A percentile compares a stretch with the other conserved stretches of the same genome.
Evolutionary conservation across 1,140 invertebrate species (phyloP).

Genomic region (Brachionus angularis): DNA sequence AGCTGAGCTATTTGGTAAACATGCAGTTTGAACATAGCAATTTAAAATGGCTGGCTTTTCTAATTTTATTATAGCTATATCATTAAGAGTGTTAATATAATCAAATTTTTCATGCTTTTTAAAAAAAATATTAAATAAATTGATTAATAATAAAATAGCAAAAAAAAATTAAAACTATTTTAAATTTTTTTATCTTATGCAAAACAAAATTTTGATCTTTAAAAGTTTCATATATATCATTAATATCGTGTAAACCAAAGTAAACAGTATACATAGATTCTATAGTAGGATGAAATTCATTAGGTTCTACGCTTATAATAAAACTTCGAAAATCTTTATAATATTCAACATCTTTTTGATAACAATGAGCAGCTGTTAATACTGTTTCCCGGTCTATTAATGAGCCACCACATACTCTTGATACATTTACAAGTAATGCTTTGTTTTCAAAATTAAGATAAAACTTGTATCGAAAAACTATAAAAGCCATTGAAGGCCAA

Average conservation of each 20-base stretch:
- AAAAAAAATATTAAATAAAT: no score
- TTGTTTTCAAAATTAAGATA: background rate
- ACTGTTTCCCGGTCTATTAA: background rate
- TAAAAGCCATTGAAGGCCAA: constrained; percentile 37
- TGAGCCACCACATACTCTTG: background rate
- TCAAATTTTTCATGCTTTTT: background rate
- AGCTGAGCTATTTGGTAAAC: constrained; percentile 24
- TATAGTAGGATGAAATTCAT: constrained; percentile 1
- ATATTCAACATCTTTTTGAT: no score
- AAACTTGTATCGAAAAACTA: constrained; percentile 12
- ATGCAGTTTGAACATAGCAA: constrained; percentile 3
- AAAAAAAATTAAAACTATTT: background rate
- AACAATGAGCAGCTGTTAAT: background rate
- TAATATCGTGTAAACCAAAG: constrained; percentile 12
- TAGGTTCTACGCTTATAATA: background rate
- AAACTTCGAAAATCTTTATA: no score
- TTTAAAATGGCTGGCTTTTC: background rate
- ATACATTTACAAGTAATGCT: background rate
- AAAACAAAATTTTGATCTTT: background rate
- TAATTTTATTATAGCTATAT: constrained; percentile 21
- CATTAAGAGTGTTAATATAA: background rate
- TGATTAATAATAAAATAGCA: no score
- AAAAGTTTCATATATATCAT: background rate
- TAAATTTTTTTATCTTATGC: background rate
- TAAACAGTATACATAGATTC: constrained; percentile 27